Evolutionary conservation across 2,113 vertebrate genomes (phyloP).

Genomic region (Oreotrochilus melanogaster): DNA sequence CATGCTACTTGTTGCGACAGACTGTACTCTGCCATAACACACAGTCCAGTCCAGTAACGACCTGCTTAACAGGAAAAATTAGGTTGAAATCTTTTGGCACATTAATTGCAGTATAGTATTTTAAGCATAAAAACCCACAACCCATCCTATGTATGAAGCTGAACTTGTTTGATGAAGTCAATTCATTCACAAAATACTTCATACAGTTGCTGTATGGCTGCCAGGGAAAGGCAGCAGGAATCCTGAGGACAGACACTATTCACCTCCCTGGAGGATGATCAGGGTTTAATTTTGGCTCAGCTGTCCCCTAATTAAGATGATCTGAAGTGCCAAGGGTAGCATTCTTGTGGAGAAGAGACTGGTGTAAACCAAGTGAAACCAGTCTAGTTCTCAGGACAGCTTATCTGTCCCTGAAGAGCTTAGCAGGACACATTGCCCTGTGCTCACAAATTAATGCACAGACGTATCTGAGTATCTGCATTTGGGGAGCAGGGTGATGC

Average conservation of each 20-base stretch:
- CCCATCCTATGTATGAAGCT: background rate
- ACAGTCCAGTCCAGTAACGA: background rate
- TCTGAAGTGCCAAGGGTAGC: background rate
- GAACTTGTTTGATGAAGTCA: background rate
- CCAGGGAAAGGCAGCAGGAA: slow-evolving; percentile 13
- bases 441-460: background rate
- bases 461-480: background rate
- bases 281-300: background rate
- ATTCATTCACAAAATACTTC: slow-evolving; percentile 42
- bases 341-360: background rate
- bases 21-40: background rate
- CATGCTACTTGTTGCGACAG: background rate
- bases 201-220: background rate
- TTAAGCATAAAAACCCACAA: background rate
- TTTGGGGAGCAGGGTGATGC: background rate
- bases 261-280: background rate
- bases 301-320: background rate
- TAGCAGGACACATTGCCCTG: background rate
- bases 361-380: background rate
- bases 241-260: background rate
- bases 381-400: background rate
- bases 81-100: background rate
- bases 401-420: background rate
- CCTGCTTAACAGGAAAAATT: background rate
- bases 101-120: background rate